phyloP scores from a whole-genome alignment of 2,113 vertebrate genomes.

The Elephas maximus region DNA sequence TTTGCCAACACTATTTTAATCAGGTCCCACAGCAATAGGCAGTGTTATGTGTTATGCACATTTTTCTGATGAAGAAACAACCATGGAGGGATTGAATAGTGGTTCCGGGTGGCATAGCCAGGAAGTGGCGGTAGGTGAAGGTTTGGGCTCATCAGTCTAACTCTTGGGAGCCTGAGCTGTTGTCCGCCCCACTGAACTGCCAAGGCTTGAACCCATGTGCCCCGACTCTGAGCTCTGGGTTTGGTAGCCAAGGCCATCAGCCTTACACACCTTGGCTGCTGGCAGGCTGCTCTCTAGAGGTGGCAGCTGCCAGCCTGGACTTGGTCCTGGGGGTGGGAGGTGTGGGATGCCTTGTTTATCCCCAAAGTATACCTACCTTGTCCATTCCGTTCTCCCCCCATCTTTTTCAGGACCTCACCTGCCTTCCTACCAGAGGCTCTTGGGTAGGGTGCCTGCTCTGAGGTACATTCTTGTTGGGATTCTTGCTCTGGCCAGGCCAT shows the following conservation, averaged over 20 bases:
- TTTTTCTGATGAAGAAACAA: constrained; percentile 44
- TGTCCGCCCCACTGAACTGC: neutral
- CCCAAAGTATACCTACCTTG: neutral
- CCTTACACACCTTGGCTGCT: neutral
- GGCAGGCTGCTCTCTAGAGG: neutral
- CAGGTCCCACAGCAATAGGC: neutral
- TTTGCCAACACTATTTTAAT: neutral
- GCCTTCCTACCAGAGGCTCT: neutral
- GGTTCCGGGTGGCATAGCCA: neutral
- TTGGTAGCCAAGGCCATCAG: neutral
- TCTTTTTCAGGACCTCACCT: neutral
- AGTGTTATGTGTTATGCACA: fast-evolving
- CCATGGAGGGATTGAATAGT: neutral
- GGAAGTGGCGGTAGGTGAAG: neutral
- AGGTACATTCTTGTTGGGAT: neutral
- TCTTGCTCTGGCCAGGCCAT: constrained; percentile 22
- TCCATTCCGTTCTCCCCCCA: neutral
- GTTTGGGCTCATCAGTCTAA: neutral
- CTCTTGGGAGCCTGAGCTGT: neutral
- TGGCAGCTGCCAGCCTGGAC: neutral
- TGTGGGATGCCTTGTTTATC: neutral
- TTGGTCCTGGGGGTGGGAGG: neutral
- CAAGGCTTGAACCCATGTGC: neutral
- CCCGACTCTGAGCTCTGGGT: neutral
- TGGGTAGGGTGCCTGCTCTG: neutral